Conservation (phyloP, 2,113 vertebrate species). For the Bungarus multicinctus region DNA sequence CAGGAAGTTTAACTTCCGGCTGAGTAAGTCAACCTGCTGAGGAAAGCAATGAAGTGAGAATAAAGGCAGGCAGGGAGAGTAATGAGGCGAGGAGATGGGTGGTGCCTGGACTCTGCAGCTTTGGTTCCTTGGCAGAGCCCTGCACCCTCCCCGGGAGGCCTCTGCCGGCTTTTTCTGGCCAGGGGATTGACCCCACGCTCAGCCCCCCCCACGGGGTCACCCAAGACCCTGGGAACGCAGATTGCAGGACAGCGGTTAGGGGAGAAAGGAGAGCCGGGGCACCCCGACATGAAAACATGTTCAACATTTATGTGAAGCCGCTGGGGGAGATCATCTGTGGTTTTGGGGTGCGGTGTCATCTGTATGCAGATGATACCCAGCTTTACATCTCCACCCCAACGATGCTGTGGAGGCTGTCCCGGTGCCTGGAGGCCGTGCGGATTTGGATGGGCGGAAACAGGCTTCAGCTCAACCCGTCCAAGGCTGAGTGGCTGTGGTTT, state of each 20-base stretch:
- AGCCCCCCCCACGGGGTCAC: background rate
- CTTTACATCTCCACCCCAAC: no score
- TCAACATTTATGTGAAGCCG: no score
- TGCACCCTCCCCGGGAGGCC: background rate
- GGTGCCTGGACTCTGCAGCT: background rate
- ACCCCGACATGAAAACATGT: no score
- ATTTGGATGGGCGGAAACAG: no score
- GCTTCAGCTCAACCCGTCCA: no score
- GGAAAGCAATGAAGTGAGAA: background rate
- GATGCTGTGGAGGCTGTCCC: no score
- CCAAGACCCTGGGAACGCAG: background rate
- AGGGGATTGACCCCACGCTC: background rate
- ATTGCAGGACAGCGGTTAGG: background rate
- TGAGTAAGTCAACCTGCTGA: background rate
- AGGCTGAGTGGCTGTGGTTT: no score
- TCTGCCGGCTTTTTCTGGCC: background rate
- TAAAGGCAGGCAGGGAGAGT: background rate
- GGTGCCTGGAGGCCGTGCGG: no score
- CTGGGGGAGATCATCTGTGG: no score
- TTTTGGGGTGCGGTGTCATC: no score
- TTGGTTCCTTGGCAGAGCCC: background rate
- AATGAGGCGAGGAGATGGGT: background rate
- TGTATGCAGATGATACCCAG: no score
- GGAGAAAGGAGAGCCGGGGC: background rate
- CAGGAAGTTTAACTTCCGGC: background rate